Percentiles rank a stretch among this genome's conserved stretches.
Evolutionary conservation across 1,140 invertebrate species (phyloP).

Genomic region (Zaprionus ornatus): DNA sequence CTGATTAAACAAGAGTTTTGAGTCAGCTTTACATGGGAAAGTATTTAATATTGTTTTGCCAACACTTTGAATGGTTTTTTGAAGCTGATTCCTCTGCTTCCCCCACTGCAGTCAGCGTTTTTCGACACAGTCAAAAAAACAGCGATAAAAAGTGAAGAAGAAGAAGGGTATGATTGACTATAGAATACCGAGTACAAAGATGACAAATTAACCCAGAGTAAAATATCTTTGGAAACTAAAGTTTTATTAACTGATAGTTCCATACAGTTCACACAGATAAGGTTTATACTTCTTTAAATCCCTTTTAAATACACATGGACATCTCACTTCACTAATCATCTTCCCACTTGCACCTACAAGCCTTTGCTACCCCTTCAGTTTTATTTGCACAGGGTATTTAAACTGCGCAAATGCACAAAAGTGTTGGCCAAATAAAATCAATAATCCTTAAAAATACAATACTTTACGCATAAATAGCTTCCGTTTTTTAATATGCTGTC

Average conservation of each 20-base stretch:
- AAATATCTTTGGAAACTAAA: neutral
- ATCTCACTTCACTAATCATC: neutral
- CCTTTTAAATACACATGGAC: neutral
- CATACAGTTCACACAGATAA: too few species aligned
- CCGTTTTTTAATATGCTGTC: slow-evolving; percentile 48
- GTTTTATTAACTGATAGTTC: neutral
- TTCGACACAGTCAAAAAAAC: slow-evolving; percentile 3
- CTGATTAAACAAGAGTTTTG: slow-evolving; percentile 41
- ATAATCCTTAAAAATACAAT: slow-evolving; percentile 76
- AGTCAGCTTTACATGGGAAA: slow-evolving; percentile 31
- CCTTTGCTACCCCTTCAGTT: neutral
- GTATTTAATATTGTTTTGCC: slow-evolving; percentile 42
- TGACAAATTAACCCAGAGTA: too few species aligned
- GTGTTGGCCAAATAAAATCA: slow-evolving; percentile 67
- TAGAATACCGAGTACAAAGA: neutral
- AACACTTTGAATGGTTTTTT: slow-evolving; percentile 37
- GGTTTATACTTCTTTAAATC: too few species aligned
- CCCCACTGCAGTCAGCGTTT: neutral
- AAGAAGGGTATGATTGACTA: neutral
- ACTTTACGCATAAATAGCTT: slow-evolving; percentile 65
- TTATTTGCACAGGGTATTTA: neutral
- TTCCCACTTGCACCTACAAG: neutral
- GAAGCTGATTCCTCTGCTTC: neutral
- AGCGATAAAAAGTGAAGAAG: neutral
- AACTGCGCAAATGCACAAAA: slow-evolving; percentile 36